Percentiles rank a stretch among this genome's conserved stretches.
These are phyloP conservation scores for Zapornia atra DNA, from an alignment of 2,113 vertebrate genomes.

Conservation along the genomic window DNA sequence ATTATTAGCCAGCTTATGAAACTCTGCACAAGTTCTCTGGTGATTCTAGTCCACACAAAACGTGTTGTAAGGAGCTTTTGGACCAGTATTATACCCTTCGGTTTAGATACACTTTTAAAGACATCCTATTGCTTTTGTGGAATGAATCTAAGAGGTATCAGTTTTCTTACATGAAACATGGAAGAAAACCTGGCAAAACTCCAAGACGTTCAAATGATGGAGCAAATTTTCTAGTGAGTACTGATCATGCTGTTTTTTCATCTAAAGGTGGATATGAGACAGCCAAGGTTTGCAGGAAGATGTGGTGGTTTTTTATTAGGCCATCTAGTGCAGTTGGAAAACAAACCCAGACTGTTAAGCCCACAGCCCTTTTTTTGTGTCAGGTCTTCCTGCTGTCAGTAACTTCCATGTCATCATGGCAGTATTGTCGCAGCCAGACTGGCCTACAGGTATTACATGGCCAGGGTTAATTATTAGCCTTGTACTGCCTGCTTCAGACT, in stretches of 20 bases:
- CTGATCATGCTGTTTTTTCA: background rate
- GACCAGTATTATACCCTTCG: background rate
- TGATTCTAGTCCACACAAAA: background rate
- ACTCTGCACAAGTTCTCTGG: background rate
- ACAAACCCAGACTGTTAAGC: background rate
- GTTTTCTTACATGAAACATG: background rate
- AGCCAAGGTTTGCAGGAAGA: background rate
- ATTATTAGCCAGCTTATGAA: background rate
- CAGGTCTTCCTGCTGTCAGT: background rate
- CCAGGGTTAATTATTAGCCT: background rate
- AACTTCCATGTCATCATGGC: background rate
- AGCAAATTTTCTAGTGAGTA: background rate
- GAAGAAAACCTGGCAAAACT: background rate
- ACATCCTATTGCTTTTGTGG: background rate
- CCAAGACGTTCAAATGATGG: background rate
- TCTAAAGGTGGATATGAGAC: background rate
- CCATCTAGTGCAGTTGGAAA: background rate
- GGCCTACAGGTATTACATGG: background rate
- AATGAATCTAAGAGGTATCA: background rate
- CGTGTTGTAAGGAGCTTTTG: background rate
- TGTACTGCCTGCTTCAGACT: background rate
- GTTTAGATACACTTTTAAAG: background rate
- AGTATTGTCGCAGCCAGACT: background rate
- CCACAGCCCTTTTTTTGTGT: background rate
- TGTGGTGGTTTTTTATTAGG: background rate